phyloP scores from a whole-genome alignment of 2,797 vertebrate genomes.

The Babyrousa celebensis region DNA sequence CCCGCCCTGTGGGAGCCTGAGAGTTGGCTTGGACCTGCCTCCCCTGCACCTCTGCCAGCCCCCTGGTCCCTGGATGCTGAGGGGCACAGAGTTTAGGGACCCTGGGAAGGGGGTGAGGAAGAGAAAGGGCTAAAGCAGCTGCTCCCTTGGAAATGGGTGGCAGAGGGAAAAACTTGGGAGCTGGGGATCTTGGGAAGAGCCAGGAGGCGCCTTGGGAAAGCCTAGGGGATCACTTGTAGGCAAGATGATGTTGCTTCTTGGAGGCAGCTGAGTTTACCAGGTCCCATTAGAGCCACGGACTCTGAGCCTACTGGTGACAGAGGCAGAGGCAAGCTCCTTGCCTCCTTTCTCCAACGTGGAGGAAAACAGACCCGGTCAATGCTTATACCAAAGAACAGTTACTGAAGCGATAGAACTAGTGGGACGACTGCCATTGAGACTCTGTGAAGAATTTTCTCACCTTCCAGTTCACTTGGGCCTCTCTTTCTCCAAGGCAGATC shows the following conservation, averaged over 20 bases:
- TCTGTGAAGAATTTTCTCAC: neutral
- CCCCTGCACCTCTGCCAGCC: neutral
- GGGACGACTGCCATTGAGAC: neutral
- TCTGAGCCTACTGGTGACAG: neutral
- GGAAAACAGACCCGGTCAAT: neutral
- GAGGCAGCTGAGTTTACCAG: neutral
- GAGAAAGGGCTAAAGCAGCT: neutral
- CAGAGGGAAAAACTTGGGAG: neutral
- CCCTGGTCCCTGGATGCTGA: neutral
- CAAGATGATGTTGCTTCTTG: neutral
- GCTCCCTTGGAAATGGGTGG: neutral
- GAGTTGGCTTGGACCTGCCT: conserved; percentile 7
- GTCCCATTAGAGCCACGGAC: neutral
- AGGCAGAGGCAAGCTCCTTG: no score
- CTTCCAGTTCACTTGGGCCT: neutral
- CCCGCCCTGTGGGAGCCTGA: conserved; percentile 1
- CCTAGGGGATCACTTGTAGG: neutral
- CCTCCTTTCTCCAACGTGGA: neutral
- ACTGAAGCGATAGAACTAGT: neutral
- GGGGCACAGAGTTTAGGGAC: neutral
- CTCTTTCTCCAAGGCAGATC: neutral
- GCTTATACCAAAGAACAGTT: neutral
- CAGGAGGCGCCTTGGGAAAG: neutral
- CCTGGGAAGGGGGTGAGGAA: neutral
- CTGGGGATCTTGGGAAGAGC: neutral